Evolutionary conservation across 1,140 invertebrate genomes (phyloP).

Genomic region (Amyelois transitella): DNA sequence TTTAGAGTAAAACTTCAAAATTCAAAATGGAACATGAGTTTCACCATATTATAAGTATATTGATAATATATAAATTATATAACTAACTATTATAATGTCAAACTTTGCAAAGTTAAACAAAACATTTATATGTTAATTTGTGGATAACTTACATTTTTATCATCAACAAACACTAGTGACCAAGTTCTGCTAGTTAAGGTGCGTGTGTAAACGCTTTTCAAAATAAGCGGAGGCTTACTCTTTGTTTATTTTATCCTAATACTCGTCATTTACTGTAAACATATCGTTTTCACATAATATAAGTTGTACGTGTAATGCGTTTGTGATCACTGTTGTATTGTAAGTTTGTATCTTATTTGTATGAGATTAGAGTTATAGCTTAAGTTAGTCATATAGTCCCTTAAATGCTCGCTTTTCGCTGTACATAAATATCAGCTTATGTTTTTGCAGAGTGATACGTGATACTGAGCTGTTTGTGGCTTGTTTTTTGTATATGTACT

Average conservation of each 20-base stretch:
- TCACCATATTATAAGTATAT: constrained; percentile 12
- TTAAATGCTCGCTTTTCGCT: constrained; percentile 46
- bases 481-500: constrained; percentile 39
- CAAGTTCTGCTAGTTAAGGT: constrained; percentile 66
- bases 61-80: not conserved
- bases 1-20: no score
- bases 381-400: constrained; percentile 57
- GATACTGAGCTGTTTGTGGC: constrained; percentile 17
- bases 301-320: constrained; percentile 40
- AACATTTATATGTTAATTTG: constrained; percentile 5
- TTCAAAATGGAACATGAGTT: no score
- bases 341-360: constrained; percentile 43
- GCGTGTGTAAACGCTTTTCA: constrained; percentile 52
- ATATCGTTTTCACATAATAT: constrained; percentile 52
- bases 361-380: constrained; percentile 35
- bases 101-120: not conserved
- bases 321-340: constrained; percentile 46
- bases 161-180: constrained; percentile 35
- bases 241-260: constrained; percentile 47
- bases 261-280: constrained; percentile 57
- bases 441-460: constrained; percentile 31
- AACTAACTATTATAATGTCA: not conserved
- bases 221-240: constrained; percentile 33
- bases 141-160: not conserved
- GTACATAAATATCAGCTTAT: constrained; percentile 51